These are phyloP conservation scores for Pardosa pseudoannulata DNA, from an alignment of 2,888 invertebrate species.

Conservation along the genomic window DNA sequence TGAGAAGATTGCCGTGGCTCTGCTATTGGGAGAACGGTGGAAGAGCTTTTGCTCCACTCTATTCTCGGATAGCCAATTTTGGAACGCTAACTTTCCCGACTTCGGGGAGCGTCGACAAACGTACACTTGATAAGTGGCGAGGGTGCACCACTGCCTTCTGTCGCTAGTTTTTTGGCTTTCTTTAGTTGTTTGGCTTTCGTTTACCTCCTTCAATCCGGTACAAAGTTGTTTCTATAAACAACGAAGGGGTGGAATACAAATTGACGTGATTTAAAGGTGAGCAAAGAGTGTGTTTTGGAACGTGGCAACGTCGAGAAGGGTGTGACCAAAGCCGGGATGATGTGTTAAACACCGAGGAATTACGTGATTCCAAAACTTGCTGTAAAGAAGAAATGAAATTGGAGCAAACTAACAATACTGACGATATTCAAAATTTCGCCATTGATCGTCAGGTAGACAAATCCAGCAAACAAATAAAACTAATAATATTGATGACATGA, in stretches of 20 bases:
- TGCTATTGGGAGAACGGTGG: conserved; percentile 51
- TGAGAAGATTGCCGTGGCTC: conserved; percentile 54
- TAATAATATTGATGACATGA: no score
- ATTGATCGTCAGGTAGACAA: no score
- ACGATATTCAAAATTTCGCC: no score
- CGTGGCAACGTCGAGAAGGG: no score
- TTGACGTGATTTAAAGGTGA: no score
- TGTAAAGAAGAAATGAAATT: no score
- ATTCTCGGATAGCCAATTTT: conserved; percentile 67
- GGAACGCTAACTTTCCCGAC: conserved; percentile 52
- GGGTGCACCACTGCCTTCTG: background rate
- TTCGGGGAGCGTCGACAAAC: conserved; percentile 55
- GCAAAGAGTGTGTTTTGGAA: no score
- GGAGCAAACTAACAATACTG: no score
- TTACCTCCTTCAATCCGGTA: background rate
- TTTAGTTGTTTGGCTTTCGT: background rate
- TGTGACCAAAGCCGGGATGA: no score
- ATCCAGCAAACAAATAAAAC: no score
- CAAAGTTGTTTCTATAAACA: conserved; percentile 6
- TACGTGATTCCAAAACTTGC: no score
- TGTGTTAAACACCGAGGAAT: no score
- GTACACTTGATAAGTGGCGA: conserved; percentile 23
- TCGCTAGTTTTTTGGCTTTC: background rate
- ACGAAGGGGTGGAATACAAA: background rate
- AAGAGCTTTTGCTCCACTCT: conserved; percentile 16